Evolutionary conservation across 1,140 invertebrate genomes (phyloP).

Genomic region (Drosophila prosaltans): DNA sequence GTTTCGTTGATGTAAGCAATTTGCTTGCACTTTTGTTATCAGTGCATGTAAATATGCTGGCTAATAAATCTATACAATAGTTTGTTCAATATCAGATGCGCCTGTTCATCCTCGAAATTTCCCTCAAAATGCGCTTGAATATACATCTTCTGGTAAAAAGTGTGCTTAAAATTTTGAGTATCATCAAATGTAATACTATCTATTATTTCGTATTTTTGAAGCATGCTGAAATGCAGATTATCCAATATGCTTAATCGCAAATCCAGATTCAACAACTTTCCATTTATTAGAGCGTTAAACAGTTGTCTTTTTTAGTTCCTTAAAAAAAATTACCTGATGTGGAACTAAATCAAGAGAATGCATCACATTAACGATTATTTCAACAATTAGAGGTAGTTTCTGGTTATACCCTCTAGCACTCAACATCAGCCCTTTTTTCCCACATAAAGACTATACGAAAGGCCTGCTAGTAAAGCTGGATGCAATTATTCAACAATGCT

Average conservation of each 20-base stretch:
- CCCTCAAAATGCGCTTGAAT: conserved; percentile 52
- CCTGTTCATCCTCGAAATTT: conserved; percentile 87
- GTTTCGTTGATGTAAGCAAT: too few species aligned
- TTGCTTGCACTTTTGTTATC: too few species aligned
- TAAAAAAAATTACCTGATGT: conserved; percentile 87
- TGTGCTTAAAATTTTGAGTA: conserved; percentile 36
- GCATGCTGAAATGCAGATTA: conserved; percentile 37
- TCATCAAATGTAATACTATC: conserved; percentile 45
- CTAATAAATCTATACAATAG: conserved; percentile 71
- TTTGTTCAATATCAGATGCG: conserved; percentile 84
- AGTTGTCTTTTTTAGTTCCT: conserved; percentile 87
- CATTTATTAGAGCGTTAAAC: conserved; percentile 89
- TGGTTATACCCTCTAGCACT: conserved; percentile 84
- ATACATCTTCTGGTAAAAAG: conserved; percentile 56
- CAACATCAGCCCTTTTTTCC: conserved; percentile 88
- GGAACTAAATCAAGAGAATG: conserved; percentile 83
- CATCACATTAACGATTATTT: conserved; percentile 86
- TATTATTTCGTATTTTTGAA: conserved; percentile 51
- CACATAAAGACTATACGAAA: conserved; percentile 86
- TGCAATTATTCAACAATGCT: conserved; percentile 89
- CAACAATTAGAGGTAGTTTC: conserved; percentile 85
- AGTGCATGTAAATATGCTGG: conserved; percentile 1
- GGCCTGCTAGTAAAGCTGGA: conserved; percentile 89
- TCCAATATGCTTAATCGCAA: conserved; percentile 85
- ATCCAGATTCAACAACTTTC: conserved; percentile 87